phyloP scores from a whole-genome alignment of 2,888 invertebrate species.

The Arrhopalites spinosus region DNA sequence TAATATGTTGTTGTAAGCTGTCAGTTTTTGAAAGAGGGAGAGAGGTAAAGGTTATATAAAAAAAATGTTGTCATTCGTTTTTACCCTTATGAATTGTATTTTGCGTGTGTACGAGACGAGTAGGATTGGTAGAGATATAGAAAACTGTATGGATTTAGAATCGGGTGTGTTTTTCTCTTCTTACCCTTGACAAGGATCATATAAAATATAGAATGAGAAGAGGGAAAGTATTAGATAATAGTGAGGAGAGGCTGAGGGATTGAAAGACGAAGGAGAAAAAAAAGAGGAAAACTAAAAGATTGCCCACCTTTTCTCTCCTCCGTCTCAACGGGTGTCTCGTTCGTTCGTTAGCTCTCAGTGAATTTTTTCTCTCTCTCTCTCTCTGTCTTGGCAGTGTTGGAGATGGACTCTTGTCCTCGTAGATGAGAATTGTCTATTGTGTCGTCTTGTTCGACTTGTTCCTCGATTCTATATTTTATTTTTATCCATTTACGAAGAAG shows the following conservation, averaged over 20 bases:
- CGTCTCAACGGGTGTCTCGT: slow-evolving; percentile 10
- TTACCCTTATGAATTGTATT: background rate
- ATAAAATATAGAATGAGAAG: background rate
- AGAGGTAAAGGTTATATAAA: too few relatives aligned
- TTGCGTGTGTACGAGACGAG: too few relatives aligned
- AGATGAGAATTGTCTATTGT: too few relatives aligned
- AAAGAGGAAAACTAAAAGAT: slow-evolving; percentile 1
- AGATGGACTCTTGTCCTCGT: too few relatives aligned
- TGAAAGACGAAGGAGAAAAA: background rate
- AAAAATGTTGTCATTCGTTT: background rate
- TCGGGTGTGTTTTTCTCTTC: background rate
- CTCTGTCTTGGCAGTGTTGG: too few relatives aligned
- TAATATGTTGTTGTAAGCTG: background rate
- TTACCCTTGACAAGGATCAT: background rate
- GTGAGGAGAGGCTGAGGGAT: background rate
- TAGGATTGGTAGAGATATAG: too few relatives aligned
- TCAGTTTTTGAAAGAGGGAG: background rate
- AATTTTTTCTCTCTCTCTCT: too few relatives aligned
- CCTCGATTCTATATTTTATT: too few relatives aligned
- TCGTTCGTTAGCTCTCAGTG: too few relatives aligned
- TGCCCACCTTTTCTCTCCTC: background rate
- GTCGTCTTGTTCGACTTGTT: too few relatives aligned
- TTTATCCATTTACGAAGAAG: too few relatives aligned
- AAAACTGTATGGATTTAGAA: slow-evolving; percentile 9
- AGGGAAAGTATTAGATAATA: background rate